Evolutionary conservation across 2,113 vertebrate genomes (phyloP).

Genomic region (Callipepla squamata): DNA sequence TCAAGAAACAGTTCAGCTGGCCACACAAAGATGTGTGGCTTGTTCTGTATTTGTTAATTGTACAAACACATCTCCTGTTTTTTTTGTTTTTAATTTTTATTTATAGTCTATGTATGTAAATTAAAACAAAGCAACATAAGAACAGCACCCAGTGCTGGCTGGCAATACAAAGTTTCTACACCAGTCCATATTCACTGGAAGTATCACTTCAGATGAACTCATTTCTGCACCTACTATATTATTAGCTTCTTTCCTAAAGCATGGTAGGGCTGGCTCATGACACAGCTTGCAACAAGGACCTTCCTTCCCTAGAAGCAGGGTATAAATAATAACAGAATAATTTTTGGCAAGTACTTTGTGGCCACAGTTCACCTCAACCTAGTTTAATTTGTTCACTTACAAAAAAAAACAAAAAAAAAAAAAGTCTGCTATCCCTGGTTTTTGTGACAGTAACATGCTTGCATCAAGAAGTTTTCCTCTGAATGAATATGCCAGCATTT

Average conservation of each 20-base stretch:
- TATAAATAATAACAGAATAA: neutral
- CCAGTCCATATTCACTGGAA: neutral
- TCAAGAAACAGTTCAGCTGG: neutral
- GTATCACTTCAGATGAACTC: neutral
- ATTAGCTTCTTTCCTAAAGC: slow-evolving; percentile 6
- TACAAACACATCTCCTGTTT: neutral
- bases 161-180: neutral
- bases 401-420: neutral
- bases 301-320: neutral
- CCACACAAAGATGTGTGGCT: neutral
- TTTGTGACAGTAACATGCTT: neutral
- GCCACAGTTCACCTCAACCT: neutral
- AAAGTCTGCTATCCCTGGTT: neutral
- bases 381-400: neutral
- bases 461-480: neutral
- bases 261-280: neutral
- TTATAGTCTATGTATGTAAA: neutral
- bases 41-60: neutral
- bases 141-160: neutral
- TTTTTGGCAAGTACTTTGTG: neutral
- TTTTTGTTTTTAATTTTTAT: neutral
- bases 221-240: neutral
- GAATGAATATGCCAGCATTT: neutral
- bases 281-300: neutral
- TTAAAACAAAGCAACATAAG: neutral